phyloP scores from a whole-genome alignment of 2,888 invertebrate genomes.

The Dilophus febrilis region DNA sequence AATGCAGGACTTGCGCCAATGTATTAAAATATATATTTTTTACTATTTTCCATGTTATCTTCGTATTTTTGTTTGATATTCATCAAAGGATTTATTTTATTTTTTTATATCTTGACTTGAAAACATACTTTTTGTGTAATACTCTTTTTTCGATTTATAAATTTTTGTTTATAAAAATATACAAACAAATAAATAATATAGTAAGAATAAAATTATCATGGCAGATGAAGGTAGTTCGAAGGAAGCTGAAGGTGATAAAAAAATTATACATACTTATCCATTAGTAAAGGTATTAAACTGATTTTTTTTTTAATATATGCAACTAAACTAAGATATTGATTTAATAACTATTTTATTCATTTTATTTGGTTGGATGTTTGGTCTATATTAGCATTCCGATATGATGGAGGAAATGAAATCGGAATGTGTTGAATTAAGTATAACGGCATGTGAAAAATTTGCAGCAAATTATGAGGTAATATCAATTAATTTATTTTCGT shows the following conservation, averaged over 20 bases:
- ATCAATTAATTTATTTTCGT: neutral
- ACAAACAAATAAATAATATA: too few species aligned
- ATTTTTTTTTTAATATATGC: neutral
- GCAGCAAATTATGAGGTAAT: conserved; percentile 65
- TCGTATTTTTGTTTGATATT: too few species aligned
- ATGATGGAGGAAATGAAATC: conserved; percentile 86
- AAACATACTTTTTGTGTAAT: too few species aligned
- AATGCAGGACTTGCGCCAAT: too few species aligned
- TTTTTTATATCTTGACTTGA: too few species aligned
- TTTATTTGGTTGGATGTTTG: neutral
- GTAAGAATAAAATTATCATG: too few species aligned
- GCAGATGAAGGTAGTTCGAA: conserved; percentile 17
- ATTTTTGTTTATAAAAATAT: too few species aligned
- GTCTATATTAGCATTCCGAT: conserved; percentile 57
- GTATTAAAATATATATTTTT: too few species aligned
- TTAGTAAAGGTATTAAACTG: conserved; percentile 48
- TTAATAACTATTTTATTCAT: neutral
- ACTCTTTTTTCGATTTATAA: too few species aligned
- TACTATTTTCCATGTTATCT: too few species aligned
- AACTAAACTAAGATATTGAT: neutral
- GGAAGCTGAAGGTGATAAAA: conserved; percentile 37
- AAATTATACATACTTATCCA: conserved; percentile 65
- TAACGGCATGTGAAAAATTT: conserved; percentile 87
- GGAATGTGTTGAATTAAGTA: conserved; percentile 79
- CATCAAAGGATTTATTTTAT: too few species aligned